Base-by-base conservation (phyloP, 2,797 vertebrate species). In the Myioborus miniatus region DNA sequence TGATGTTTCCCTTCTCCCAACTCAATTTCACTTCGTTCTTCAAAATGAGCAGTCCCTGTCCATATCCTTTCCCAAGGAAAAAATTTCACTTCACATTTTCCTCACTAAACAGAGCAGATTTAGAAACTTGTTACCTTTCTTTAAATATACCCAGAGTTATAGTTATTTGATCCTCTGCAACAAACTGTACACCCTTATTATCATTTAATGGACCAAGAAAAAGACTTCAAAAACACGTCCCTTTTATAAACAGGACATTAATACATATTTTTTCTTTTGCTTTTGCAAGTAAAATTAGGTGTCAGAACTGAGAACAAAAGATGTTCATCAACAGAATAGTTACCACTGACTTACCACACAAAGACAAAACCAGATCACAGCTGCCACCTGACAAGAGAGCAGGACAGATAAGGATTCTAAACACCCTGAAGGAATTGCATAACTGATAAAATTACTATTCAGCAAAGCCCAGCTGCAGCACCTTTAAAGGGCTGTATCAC, bases 341-440 rank as follows among this genome's bases (percentile, higher is more conserved):
- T 93, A 50, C 15, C 86, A 80, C 46, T 87, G 71, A 89, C 52
- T 83, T 77, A 52, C 8, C 41, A 62, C 29, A 83, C 29, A 85
- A 34, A 94, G 69, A 81, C 44, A 94, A 89, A 92, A 74, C 50
- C 43, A 77, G 56, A 87, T 72, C 71, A 76, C 60, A 95, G 87
- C 64, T 85, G 78, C 64, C 65, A 89, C 58, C 75, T 76, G 58
- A 78, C 36, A 92, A 80, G 27, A 95, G 20, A 87, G 64, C 24
- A 80, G 89, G 41, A 83, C 68, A 92, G 67, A 77, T 62, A 91
- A 77, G 19, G 60, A 83, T 84, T 85, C 89, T 77, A 44, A 91
- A 80, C 0, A 8, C 62, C 75, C 89, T 64, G 60, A 89, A 95
- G 37, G 44, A 92, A 87, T 14, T 69, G 65, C 6, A 0, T 79